A percentile compares a stretch with the other conserved stretches of the same genome.
Conservation (phyloP, 2,113 vertebrate genomes). For the Neodon shergylaensis region DNA sequence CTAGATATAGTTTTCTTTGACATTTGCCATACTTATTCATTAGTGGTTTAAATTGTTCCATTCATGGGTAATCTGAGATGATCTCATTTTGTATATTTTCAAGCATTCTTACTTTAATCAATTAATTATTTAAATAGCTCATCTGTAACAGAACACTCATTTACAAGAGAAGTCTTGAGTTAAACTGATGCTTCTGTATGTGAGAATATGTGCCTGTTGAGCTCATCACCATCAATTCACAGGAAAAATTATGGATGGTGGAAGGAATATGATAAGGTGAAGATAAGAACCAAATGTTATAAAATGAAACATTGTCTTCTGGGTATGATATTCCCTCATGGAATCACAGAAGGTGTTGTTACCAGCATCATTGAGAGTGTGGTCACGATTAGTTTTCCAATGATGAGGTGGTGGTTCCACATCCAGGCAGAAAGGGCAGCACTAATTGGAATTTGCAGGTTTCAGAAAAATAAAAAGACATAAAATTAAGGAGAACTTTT, state of each 20-base stretch:
- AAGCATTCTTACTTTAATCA: neutral
- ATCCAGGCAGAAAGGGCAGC: too few relatives aligned
- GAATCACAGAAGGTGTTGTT: neutral
- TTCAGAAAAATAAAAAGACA: neutral
- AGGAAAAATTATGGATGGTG: neutral
- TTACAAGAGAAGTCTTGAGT: neutral
- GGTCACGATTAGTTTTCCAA: neutral
- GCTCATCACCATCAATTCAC: neutral
- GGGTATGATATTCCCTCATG: neutral
- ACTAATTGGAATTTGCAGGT: neutral
- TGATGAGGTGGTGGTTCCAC: neutral
- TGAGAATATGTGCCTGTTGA: neutral
- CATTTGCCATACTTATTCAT: neutral
- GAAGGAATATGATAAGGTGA: neutral
- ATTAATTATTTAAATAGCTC: slow-evolving; percentile 17
- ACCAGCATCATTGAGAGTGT: neutral
- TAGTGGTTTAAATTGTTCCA: neutral
- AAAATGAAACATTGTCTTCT: neutral
- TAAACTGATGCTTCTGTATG: neutral
- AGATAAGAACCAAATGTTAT: neutral
- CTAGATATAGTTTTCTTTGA: neutral
- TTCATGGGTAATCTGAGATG: neutral
- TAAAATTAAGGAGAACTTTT: neutral
- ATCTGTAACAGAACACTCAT: neutral
- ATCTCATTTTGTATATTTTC: neutral